Evolutionary conservation across 2,888 invertebrate genomes (phyloP).

Genomic region (Plagodis pulveraria): DNA sequence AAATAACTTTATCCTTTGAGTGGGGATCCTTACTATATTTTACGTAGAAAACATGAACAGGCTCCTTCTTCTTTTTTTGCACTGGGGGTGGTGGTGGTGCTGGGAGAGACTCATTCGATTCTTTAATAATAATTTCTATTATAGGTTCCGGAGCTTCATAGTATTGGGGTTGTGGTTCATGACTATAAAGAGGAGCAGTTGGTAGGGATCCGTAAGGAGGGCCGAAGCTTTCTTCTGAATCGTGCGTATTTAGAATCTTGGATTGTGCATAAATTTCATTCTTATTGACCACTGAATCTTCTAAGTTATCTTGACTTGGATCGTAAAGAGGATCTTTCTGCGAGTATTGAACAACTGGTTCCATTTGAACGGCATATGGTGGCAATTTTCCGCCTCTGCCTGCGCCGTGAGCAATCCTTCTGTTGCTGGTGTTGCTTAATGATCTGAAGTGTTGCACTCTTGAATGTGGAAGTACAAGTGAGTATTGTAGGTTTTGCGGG

Average conservation of each 20-base stretch:
- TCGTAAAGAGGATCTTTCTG: slow-evolving; percentile 92
- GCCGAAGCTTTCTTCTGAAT: slow-evolving; percentile 76
- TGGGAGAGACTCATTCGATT: slow-evolving; percentile 93
- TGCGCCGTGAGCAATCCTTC: slow-evolving; percentile 81
- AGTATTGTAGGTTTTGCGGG: slow-evolving; percentile 86
- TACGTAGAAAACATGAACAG: slow-evolving; percentile 95
- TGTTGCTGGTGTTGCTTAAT: slow-evolving; percentile 67
- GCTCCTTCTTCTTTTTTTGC: slow-evolving; percentile 88
- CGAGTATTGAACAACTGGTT: slow-evolving; percentile 91
- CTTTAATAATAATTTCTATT: slow-evolving; percentile 96
- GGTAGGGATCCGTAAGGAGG: slow-evolving; percentile 74
- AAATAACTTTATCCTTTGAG: slow-evolving; percentile 89
- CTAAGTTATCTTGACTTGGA: slow-evolving; percentile 78
- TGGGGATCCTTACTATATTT: slow-evolving; percentile 95
- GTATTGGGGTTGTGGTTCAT: slow-evolving; percentile 80
- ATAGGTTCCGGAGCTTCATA: slow-evolving; percentile 94
- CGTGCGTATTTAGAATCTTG: slow-evolving; percentile 75
- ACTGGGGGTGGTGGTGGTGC: slow-evolving; percentile 85
- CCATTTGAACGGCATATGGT: slow-evolving; percentile 92
- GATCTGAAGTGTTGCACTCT: slow-evolving; percentile 82
- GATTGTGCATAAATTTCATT: slow-evolving; percentile 80
- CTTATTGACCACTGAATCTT: slow-evolving; percentile 69
- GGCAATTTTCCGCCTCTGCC: slow-evolving; percentile 82
- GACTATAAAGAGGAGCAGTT: slow-evolving; percentile 79
- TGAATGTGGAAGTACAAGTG: slow-evolving; percentile 84